Conservation (phyloP, 2,888 invertebrate species). For the Machimus atricapillus region DNA sequence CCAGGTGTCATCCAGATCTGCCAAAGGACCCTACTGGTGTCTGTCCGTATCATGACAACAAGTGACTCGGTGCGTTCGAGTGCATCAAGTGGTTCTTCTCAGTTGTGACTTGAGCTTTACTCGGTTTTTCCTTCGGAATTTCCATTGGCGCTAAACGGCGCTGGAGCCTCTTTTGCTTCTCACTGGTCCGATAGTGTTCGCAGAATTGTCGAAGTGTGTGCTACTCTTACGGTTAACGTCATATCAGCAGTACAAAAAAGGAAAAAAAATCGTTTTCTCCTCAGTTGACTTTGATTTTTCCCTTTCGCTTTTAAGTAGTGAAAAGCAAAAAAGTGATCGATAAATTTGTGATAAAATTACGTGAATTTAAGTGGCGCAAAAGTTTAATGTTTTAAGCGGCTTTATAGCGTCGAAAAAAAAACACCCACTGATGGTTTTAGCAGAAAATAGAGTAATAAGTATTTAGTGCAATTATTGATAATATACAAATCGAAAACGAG, state of each 20-base stretch:
- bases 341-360: constrained; percentile 37
- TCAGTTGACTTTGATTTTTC: constrained; percentile 11
- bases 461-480: constrained; percentile 23
- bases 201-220: constrained; percentile 13
- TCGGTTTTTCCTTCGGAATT: neutral
- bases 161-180: neutral
- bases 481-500: neutral
- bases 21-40: neutral
- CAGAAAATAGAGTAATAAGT: neutral
- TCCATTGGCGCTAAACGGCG: constrained; percentile 7
- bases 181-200: constrained; percentile 2
- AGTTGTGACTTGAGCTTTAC: constrained; percentile 43
- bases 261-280: neutral
- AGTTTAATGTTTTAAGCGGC: neutral
- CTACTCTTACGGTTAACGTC: constrained; percentile 10
- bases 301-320: constrained; percentile 16
- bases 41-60: constrained; percentile 39
- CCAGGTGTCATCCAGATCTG: neutral
- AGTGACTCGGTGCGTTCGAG: constrained; percentile 46
- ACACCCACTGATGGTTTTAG: constrained; percentile 4
- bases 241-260: constrained; percentile 22
- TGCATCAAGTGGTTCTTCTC: constrained; percentile 52
- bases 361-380: constrained; percentile 29
- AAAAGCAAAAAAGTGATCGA: constrained; percentile 36
- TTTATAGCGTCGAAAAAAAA: neutral